These are phyloP conservation scores for Pachyramphus minor DNA, from an alignment of 2,113 vertebrate genomes.

Conservation along the genomic window DNA sequence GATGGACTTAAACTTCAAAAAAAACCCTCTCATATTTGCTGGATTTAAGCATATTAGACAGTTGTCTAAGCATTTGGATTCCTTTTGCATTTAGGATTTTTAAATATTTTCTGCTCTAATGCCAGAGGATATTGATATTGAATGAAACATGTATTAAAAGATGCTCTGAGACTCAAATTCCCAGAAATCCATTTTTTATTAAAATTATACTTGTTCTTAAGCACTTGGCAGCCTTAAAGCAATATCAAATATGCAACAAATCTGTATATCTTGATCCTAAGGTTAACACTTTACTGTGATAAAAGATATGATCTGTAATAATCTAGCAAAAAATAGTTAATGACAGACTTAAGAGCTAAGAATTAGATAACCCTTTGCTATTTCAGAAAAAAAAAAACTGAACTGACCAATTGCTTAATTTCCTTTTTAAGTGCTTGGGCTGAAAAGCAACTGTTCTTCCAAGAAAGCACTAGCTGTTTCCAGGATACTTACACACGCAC, in stretches of 20 bases:
- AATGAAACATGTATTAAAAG: constrained; percentile 41
- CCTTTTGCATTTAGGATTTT: constrained; percentile 52
- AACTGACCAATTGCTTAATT: constrained; percentile 83
- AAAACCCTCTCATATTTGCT: not conserved
- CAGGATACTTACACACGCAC: constrained; percentile 89
- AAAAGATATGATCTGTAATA: constrained; percentile 71
- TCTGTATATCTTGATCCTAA: constrained; percentile 65
- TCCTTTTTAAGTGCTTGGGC: constrained; percentile 83
- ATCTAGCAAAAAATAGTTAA: constrained; percentile 76
- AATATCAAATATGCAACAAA: constrained; percentile 52
- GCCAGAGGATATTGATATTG: constrained; percentile 40
- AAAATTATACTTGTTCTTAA: constrained; percentile 68
- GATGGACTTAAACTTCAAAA: constrained; percentile 40
- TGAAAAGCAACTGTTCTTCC: constrained; percentile 86
- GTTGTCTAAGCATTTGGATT: constrained; percentile 39
- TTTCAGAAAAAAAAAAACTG: constrained; percentile 70
- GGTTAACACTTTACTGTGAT: constrained; percentile 61
- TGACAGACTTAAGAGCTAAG: constrained; percentile 74
- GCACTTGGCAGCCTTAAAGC: constrained; percentile 61
- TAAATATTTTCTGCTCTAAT: constrained; percentile 52
- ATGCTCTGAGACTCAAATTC: constrained; percentile 62
- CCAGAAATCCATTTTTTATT: constrained; percentile 69
- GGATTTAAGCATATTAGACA: constrained; percentile 53
- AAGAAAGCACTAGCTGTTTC: constrained; percentile 87
- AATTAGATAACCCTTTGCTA: constrained; percentile 73